phyloP scores from a whole-genome alignment of 2,888 invertebrate genomes.

The Synergus itoensis region DNA sequence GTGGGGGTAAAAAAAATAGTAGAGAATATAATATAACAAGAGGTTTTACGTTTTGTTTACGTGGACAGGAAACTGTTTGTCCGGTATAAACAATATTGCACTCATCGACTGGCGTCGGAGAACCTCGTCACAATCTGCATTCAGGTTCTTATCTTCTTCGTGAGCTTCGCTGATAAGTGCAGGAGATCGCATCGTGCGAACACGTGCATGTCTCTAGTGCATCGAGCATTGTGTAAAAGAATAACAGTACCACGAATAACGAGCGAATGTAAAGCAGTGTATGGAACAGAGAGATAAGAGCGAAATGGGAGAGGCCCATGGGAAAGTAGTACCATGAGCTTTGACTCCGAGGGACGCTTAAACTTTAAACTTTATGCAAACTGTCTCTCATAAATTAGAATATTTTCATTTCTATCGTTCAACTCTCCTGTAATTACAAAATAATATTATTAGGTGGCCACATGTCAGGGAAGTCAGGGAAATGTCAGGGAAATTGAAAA shows the following conservation, averaged over 20 bases:
- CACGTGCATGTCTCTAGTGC: constrained; percentile 41
- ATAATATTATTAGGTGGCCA: no score
- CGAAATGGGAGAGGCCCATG: constrained; percentile 22
- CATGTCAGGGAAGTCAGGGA: no score
- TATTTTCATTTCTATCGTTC: background rate
- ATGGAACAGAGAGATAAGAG: constrained; percentile 7
- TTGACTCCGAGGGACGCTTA: constrained; percentile 2
- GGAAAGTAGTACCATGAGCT: constrained; percentile 23
- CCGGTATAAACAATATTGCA: constrained; percentile 5
- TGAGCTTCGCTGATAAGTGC: constrained; percentile 23
- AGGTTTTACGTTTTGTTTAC: background rate
- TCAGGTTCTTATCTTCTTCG: constrained; percentile 39
- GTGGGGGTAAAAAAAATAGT: background rate
- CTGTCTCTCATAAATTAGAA: background rate
- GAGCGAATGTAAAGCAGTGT: constrained; percentile 10
- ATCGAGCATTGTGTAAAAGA: constrained; percentile 37
- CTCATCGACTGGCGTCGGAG: constrained; percentile 17
- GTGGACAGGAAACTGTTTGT: background rate
- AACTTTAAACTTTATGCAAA: constrained; percentile 25
- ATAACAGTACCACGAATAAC: constrained; percentile 37
- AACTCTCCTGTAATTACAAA: background rate
- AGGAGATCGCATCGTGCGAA: constrained; percentile 36
- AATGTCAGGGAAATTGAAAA: no score
- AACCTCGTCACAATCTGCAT: constrained; percentile 19
- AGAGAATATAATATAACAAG: background rate